phyloP scores from a whole-genome alignment of 2,797 vertebrate genomes.

The Paratrypauchen microcephalus region DNA sequence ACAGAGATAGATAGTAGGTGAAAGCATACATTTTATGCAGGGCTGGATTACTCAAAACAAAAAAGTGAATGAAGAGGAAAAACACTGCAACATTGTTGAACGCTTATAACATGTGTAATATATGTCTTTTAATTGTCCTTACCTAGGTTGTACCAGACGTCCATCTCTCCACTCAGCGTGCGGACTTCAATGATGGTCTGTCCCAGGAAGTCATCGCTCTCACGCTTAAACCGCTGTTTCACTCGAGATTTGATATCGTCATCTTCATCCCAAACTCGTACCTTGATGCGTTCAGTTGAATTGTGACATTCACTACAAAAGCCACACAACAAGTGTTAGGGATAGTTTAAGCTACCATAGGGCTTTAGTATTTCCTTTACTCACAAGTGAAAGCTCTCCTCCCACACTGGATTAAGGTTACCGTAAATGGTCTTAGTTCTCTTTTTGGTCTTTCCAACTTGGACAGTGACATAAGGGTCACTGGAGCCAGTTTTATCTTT shows the following conservation, averaged over 20 bases:
- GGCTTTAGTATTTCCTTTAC: conserved; percentile 45
- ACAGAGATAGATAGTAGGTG: neutral
- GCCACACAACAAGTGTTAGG: neutral
- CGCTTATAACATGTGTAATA: neutral
- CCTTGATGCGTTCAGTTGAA: conserved; percentile 97
- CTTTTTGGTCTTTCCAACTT: conserved; percentile 98
- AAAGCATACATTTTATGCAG: neutral
- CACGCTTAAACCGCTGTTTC: conserved; percentile 94
- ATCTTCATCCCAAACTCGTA: conserved; percentile 95
- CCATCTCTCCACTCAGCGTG: conserved; percentile 97
- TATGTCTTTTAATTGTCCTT: conserved; percentile 38
- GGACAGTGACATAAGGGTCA: conserved; percentile 95
- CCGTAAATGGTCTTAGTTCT: conserved; percentile 98
- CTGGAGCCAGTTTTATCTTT: conserved; percentile 98
- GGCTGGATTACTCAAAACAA: neutral
- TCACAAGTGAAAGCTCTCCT: conserved; percentile 98
- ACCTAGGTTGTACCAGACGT: conserved; percentile 99
- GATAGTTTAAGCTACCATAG: neutral
- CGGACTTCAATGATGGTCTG: conserved; percentile 98
- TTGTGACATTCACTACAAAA: conserved; percentile 93
- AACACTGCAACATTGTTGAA: neutral
- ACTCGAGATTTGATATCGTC: conserved; percentile 97
- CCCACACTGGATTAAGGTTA: conserved; percentile 97
- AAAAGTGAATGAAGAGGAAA: neutral
- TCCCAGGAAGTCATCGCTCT: conserved; percentile 94